Evolutionary conservation across 2,888 invertebrate genomes (phyloP), one percentile per base, ranked within the genome.

Genomic region (Labia minor): DNA sequence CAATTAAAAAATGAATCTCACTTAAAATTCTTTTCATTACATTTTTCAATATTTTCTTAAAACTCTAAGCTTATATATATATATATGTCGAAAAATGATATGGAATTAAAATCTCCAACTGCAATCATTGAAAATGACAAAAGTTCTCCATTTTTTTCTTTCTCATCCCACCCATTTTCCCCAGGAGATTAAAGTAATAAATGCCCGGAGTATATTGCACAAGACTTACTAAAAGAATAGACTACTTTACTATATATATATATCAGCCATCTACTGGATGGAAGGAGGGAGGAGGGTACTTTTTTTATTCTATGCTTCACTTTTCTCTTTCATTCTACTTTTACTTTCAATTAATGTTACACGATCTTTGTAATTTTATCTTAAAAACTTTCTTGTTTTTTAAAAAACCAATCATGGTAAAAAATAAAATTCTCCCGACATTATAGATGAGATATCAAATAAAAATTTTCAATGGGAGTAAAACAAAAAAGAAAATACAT

Each of bases 131-230:
- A 49, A 49, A 49, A 49, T 14, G 49, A 10, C 49, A 49, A 49
- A 49, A 49, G 49, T 49, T 49, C n/a, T n/a, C 49, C 14, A 49
- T 49, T 49, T 49, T 16, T 49, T 49, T 49, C 3, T 4, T 26
- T 26, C 26, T 26, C 8, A 26, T 3, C n/a, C n/a, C n/a, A n/a
- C n/a, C n/a, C n/a, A n/a, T n/a, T n/a, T n/a, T n/a, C n/a, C 33
- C 33, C 2, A 11, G 14, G 49, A 49, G 49, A 49, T 49, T 49
- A 49, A 49, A 49, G 49, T 8, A 49, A 49, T 49, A 49, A 49
- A 49, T 49, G 49, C 49, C 49, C 49, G 14, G n/a, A 49, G 49
- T 49, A 49, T 49, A 49, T 49, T 49, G n/a, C 49, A 49, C 49
- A 49, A 49, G 49, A 8, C 49, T 49, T 49, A 49, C 49, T 49